Percentiles rank a stretch among this genome's conserved stretches.
These are phyloP conservation scores for Eledone cirrhosa DNA, from an alignment of 2,888 invertebrate genomes.

Conservation along the genomic window DNA sequence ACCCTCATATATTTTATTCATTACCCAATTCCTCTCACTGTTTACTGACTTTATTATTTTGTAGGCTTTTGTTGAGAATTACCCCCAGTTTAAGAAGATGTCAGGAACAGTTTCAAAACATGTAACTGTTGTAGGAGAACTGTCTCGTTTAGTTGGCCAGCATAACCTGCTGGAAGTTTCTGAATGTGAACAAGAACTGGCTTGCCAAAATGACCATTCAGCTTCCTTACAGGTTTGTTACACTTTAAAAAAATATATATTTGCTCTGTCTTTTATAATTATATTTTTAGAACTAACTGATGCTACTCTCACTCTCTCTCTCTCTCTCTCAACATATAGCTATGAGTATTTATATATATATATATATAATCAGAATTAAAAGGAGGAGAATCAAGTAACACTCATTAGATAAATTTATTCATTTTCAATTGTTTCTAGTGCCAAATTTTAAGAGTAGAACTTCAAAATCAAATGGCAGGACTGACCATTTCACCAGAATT, in stretches of 20 bases:
- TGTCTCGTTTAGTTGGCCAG: constrained; percentile 84
- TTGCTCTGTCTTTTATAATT: not conserved
- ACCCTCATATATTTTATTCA: too few species aligned
- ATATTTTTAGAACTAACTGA: not conserved
- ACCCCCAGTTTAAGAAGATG: constrained; percentile 90
- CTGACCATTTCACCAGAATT: not conserved
- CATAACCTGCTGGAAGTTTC: constrained; percentile 83
- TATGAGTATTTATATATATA: too few species aligned
- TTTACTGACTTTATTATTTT: constrained; percentile 31
- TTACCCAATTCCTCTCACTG: too few species aligned
- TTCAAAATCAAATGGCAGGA: not conserved
- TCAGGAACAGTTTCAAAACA: constrained; percentile 91
- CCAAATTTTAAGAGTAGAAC: too few species aligned
- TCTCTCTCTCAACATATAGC: too few species aligned
- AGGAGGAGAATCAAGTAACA: too few species aligned
- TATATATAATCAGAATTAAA: too few species aligned
- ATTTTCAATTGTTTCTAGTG: too few species aligned
- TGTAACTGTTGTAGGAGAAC: constrained; percentile 93
- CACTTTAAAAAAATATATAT: not conserved
- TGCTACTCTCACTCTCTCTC: not conserved
- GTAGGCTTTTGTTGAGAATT: constrained; percentile 90
- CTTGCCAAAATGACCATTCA: constrained; percentile 76
- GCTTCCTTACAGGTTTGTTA: constrained; percentile 71
- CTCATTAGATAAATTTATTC: too few species aligned
- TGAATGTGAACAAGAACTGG: constrained; percentile 69